These are phyloP conservation scores for Tinea trinotella DNA, from an alignment of 2,888 invertebrate species.

Conservation along the genomic window DNA sequence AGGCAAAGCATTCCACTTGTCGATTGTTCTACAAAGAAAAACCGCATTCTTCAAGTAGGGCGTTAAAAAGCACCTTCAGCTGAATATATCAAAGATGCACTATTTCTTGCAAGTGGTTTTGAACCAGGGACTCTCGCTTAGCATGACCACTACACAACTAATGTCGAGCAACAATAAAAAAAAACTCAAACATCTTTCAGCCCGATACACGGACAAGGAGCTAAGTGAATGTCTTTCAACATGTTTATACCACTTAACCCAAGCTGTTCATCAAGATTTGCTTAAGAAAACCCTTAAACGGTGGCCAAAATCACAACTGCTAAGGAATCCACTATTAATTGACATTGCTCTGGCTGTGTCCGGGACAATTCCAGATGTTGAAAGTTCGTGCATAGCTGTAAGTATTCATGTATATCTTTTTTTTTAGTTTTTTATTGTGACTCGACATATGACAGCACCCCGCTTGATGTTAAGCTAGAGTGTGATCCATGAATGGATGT, in stretches of 20 bases:
- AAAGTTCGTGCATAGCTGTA: constrained; percentile 50
- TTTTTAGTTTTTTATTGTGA: not conserved
- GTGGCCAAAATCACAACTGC: constrained; percentile 52
- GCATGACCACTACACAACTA: no score
- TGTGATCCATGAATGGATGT: no score
- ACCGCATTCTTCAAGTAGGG: no score
- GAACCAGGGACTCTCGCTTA: no score
- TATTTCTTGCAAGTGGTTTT: no score
- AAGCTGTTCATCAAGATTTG: constrained; percentile 43
- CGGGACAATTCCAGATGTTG: constrained; percentile 46
- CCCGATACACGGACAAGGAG: constrained; percentile 43
- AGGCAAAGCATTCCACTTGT: no score
- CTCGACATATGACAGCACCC: no score
- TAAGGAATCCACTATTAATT: constrained; percentile 47
- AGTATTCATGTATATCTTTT: constrained; percentile 27
- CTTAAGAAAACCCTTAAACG: constrained; percentile 41
- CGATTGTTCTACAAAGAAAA: no score
- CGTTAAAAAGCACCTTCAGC: no score
- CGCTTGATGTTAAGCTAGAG: no score
- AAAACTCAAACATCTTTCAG: constrained; percentile 29
- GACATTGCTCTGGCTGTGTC: constrained; percentile 52
- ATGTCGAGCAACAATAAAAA: no score
- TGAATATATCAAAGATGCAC: no score
- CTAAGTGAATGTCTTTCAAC: constrained; percentile 52
- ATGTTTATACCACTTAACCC: constrained; percentile 52